A percentile compares a stretch with the other conserved stretches of the same genome.
Evolutionary conservation across 2,888 invertebrate species (phyloP).

Genomic region (Xylota sylvarum): DNA sequence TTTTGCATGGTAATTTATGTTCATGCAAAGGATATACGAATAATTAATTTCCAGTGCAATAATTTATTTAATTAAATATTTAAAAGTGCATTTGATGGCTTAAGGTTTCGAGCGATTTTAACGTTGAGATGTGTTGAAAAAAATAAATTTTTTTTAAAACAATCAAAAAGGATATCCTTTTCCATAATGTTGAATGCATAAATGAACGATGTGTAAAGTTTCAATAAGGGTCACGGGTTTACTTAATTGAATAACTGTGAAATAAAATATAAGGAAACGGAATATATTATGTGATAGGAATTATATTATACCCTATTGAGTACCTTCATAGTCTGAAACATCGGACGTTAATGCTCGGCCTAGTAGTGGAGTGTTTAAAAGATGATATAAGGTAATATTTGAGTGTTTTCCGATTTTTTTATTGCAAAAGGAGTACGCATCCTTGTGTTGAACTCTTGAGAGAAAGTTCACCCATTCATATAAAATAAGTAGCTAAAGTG

Average conservation of each 20-base stretch:
- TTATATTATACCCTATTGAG: too few relatives aligned
- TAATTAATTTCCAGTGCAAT: constrained; percentile 74
- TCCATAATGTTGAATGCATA: constrained; percentile 30
- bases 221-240: neutral
- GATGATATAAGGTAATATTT: too few relatives aligned
- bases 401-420: too few relatives aligned
- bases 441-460: too few relatives aligned
- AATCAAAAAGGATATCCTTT: constrained; percentile 52
- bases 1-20: constrained; percentile 49
- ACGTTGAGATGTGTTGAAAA: constrained; percentile 14
- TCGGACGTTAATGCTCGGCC: too few relatives aligned
- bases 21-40: constrained; percentile 64
- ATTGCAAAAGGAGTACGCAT: too few relatives aligned
- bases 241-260: neutral
- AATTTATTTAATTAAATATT: constrained; percentile 75
- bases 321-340: too few relatives aligned
- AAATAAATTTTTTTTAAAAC: constrained; percentile 18
- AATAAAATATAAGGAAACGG: neutral
- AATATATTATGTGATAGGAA: too few relatives aligned
- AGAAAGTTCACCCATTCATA: too few relatives aligned
- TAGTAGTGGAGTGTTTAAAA: too few relatives aligned
- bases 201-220: constrained; percentile 28
- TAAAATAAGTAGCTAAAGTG: too few relatives aligned
- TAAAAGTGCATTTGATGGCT: constrained; percentile 68
- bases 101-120: constrained; percentile 49